These are phyloP conservation scores for Mixornis gularis DNA, from an alignment of 2,113 vertebrate genomes.

Conservation along the genomic window DNA sequence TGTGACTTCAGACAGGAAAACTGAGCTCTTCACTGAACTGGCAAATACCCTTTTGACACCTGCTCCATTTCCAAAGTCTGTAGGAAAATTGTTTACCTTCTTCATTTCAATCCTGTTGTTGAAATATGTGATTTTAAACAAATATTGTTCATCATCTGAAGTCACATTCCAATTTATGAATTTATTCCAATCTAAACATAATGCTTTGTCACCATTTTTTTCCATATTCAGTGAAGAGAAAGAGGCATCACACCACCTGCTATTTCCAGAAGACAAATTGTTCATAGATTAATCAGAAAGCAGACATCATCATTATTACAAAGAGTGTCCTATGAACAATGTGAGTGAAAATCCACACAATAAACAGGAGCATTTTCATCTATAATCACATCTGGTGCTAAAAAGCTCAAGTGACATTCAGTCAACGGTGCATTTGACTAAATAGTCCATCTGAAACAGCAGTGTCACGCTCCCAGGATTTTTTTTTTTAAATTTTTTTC, in stretches of 20 bases:
- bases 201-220: not conserved
- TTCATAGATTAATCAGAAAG: not conserved
- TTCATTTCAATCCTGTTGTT: not conserved
- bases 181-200: not conserved
- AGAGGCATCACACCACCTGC: not conserved
- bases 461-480: not conserved
- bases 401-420: not conserved
- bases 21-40: not conserved
- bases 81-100: not conserved
- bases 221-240: not conserved
- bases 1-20: not conserved
- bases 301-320: not conserved
- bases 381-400: not conserved
- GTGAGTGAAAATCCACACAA: not conserved
- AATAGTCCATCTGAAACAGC: not conserved
- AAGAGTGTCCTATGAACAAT: not conserved
- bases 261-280: not conserved
- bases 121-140: not conserved
- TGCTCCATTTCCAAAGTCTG: not conserved
- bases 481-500: not conserved
- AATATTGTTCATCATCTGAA: not conserved
- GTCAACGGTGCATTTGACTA: not conserved
- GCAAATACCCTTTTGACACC: not conserved
- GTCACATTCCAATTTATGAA: not conserved
- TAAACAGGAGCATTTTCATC: not conserved